Evolutionary conservation across 2,797 vertebrate genomes (phyloP).

Genomic region (Sebastes dallii): DNA sequence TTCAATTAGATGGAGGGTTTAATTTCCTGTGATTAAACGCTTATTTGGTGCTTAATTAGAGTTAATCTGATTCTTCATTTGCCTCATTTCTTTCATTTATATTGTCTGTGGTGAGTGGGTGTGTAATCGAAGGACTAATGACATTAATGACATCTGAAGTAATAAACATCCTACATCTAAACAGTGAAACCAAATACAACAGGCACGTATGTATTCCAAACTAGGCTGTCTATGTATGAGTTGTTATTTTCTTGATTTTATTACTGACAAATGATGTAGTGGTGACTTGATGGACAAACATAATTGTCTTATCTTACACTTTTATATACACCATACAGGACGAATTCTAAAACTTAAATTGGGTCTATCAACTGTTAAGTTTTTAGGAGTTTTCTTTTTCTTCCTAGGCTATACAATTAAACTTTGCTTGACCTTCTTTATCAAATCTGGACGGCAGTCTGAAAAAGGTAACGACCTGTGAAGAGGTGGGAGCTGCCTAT

Average conservation of each 20-base stretch:
- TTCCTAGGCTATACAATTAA: not conserved
- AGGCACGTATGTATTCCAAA: not conserved
- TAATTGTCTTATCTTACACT: not conserved
- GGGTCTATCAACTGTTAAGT: not conserved
- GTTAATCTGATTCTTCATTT: constrained; percentile 54
- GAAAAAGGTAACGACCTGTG: not conserved
- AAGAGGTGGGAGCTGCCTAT: not conserved
- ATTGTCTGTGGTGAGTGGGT: constrained; percentile 4
- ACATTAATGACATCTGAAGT: constrained; percentile 28
- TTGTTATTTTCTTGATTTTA: not conserved
- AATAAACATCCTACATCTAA: constrained; percentile 25
- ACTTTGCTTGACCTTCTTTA: not conserved
- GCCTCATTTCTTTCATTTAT: constrained; percentile 47
- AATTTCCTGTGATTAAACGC: constrained; percentile 43
- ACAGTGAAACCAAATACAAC: not conserved
- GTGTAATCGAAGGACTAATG: constrained; percentile 24
- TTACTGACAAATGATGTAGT: not conserved
- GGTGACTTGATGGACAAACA: not conserved
- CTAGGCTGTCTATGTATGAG: not conserved
- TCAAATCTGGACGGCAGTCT: not conserved
- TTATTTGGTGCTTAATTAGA: constrained; percentile 65
- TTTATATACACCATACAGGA: not conserved
- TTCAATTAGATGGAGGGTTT: constrained; percentile 60
- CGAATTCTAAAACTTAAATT: not conserved
- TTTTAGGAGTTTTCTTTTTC: not conserved